These are phyloP conservation scores for Nasua narica DNA, from an alignment of 2,797 vertebrate species.

Conservation along the genomic window DNA sequence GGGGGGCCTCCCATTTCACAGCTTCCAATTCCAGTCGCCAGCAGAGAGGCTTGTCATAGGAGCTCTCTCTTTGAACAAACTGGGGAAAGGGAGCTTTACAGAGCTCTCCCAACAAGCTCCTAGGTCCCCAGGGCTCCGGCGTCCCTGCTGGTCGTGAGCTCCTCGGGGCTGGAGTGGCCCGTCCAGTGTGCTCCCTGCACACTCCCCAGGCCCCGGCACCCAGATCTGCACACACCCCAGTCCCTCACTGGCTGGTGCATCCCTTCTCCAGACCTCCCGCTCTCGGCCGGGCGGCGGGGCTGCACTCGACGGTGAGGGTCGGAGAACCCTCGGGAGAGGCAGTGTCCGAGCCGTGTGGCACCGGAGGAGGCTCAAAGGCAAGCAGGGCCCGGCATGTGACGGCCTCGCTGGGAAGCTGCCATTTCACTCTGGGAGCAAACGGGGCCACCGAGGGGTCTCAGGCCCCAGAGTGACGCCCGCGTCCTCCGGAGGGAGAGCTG, in stretches of 20 bases:
- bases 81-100: neutral
- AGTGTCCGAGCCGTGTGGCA: rapidly evolving
- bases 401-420: neutral
- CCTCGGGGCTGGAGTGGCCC: neutral
- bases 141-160: neutral
- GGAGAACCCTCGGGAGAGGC: neutral
- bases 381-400: neutral
- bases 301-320: neutral
- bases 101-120: neutral
- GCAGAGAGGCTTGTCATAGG: neutral
- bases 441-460: rapidly evolving
- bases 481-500: neutral
- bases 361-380: too few relatives aligned
- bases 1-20: neutral
- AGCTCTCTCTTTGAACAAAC: neutral
- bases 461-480: neutral
- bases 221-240: neutral
- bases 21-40: neutral
- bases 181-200: rapidly evolving
- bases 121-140: neutral
- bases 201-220: neutral
- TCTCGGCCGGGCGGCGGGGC: neutral
- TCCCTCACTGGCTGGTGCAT: neutral
- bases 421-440: neutral
- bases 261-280: neutral